phyloP scores from a whole-genome alignment of 2,797 vertebrate species.

The Pogoniulus pusillus region DNA sequence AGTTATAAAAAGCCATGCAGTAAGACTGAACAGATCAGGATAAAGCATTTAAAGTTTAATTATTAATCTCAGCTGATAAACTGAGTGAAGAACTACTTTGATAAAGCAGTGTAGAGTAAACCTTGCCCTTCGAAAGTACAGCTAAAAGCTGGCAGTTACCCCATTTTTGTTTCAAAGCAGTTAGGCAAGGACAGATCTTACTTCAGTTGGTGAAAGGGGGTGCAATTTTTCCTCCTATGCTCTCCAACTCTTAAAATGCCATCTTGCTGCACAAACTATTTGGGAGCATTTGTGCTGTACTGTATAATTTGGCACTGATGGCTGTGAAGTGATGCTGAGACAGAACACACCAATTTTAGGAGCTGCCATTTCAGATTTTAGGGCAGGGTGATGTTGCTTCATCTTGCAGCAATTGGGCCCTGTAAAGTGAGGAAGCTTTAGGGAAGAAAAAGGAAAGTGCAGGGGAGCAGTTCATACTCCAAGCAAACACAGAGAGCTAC shows the following conservation, averaged over 20 bases:
- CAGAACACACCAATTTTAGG: neutral
- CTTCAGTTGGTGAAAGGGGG: neutral
- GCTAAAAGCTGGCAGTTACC: neutral
- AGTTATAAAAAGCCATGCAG: neutral
- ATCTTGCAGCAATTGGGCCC: neutral
- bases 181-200: neutral
- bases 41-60: slow-evolving; percentile 42
- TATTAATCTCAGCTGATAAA: slow-evolving; percentile 29
- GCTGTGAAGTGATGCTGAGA: neutral
- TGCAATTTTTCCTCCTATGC: neutral
- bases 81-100: neutral
- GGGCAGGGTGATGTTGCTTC: neutral
- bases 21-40: neutral
- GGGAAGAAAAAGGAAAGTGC: neutral
- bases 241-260: neutral
- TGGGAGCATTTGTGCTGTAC: neutral
- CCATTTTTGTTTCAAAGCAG: neutral
- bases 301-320: neutral
- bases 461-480: neutral
- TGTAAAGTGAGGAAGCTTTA: neutral
- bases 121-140: neutral
- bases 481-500: neutral
- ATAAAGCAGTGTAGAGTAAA: neutral
- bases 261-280: neutral
- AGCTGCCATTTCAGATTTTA: neutral